A percentile compares a stretch with the other conserved stretches of the same genome.
phyloP scores from a whole-genome alignment of 2,888 invertebrate genomes.

The Branchinecta sandiegonensis region DNA sequence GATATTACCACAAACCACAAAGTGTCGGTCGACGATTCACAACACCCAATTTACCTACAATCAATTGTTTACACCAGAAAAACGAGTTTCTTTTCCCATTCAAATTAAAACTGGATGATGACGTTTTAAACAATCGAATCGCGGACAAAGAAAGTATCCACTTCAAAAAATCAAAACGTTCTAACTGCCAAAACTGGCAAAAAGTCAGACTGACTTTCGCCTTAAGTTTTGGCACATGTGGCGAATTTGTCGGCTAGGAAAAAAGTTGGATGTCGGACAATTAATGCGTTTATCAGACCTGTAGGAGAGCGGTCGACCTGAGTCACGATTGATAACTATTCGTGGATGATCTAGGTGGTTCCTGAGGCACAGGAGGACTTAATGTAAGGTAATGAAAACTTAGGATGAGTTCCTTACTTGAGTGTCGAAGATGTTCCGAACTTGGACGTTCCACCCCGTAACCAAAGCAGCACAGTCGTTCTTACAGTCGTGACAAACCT shows the following conservation, averaged over 20 bases:
- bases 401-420: slow-evolving; percentile 41
- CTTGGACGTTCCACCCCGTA: slow-evolving; percentile 65
- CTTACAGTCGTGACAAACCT: slow-evolving; percentile 79
- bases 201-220: too few relatives aligned
- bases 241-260: neutral
- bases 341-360: slow-evolving; percentile 12
- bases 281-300: neutral
- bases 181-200: too few relatives aligned
- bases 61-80: too few relatives aligned
- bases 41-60: too few relatives aligned
- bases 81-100: too few relatives aligned
- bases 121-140: too few relatives aligned
- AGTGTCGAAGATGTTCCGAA: slow-evolving; percentile 78
- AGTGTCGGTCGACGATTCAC: too few relatives aligned
- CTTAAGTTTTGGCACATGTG: too few relatives aligned
- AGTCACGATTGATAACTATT: neutral
- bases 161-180: too few relatives aligned
- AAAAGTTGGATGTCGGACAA: neutral
- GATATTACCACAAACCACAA: too few relatives aligned
- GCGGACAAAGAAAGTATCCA: too few relatives aligned
- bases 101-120: too few relatives aligned
- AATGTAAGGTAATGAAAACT: neutral
- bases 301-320: neutral
- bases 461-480: slow-evolving; percentile 77
- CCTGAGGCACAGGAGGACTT: neutral